Percentiles rank a stretch among this genome's conserved stretches.
These are phyloP conservation scores for Patella depressa DNA, from an alignment of 2,888 invertebrate genomes.

Conservation along the genomic window DNA sequence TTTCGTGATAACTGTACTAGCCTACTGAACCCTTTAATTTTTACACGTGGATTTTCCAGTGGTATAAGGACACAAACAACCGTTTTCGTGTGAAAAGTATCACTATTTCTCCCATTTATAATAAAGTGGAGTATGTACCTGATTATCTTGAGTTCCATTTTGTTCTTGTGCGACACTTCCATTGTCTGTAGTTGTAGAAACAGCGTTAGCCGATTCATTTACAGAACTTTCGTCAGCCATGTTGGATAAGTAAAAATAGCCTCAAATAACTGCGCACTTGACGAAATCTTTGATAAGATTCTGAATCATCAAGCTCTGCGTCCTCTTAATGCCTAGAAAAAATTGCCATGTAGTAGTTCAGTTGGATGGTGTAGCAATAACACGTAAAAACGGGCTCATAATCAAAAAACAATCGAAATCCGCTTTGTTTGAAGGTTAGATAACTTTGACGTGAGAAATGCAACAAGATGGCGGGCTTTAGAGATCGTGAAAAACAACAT, in stretches of 20 bases:
- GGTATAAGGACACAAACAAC: no score
- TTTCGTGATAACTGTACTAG: no score
- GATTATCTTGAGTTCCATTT: conserved; percentile 25
- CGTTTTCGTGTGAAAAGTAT: no score
- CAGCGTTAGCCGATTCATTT: conserved; percentile 21
- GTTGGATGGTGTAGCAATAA: no score
- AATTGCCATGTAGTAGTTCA: no score
- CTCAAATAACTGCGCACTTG: neutral
- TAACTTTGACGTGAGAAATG: conserved; percentile 9
- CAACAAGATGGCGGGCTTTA: conserved; percentile 71
- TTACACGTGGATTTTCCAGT: no score
- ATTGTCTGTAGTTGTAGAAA: conserved; percentile 16
- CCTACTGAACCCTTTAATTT: no score
- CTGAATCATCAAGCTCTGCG: neutral
- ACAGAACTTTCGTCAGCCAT: conserved; percentile 46
- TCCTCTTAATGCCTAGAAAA: no score
- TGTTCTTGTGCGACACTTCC: conserved; percentile 19
- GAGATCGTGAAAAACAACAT: conserved; percentile 79
- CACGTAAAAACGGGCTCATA: no score
- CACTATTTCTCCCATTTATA: no score
- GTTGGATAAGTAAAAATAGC: conserved; percentile 23
- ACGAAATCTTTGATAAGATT: neutral
- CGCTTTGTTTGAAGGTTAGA: conserved; percentile 9
- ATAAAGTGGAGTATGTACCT: conserved; percentile 13
- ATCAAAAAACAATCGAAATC: no score